Evolutionary conservation across 2,888 invertebrate genomes (phyloP).

Genomic region (Poecilobothrus nobilitatus): DNA sequence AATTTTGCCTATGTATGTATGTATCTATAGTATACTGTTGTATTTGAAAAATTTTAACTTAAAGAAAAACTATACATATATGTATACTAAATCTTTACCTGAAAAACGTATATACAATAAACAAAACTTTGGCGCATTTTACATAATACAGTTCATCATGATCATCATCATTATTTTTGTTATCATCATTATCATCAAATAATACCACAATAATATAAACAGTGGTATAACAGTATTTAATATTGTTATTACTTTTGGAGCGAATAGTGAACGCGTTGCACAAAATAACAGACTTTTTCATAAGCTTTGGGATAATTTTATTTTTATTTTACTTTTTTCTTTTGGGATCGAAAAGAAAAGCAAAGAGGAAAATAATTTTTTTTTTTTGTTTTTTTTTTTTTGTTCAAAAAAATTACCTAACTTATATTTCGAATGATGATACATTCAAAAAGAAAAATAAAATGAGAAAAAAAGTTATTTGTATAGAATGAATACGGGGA

Average conservation of each 20-base stretch:
- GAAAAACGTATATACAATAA: neutral
- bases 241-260: neutral
- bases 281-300: neutral
- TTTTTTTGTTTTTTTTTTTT: no score
- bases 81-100: neutral
- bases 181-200: neutral
- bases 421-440: neutral
- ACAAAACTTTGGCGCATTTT: neutral
- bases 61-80: no score
- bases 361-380: neutral
- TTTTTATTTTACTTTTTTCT: neutral
- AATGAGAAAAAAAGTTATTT: no score
- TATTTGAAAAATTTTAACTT: no score
- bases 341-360: neutral
- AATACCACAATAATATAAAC: neutral
- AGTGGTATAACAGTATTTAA: neutral
- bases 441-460: neutral
- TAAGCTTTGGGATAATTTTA: neutral
- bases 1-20: neutral
- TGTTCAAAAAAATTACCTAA: conserved; percentile 1
- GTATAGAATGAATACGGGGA: neutral
- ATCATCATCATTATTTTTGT: neutral
- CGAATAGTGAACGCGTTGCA: neutral
- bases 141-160: neutral
- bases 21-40: no score